Conservation (phyloP, 1,140 invertebrate species). For the Brachionus calyciflorus region DNA sequence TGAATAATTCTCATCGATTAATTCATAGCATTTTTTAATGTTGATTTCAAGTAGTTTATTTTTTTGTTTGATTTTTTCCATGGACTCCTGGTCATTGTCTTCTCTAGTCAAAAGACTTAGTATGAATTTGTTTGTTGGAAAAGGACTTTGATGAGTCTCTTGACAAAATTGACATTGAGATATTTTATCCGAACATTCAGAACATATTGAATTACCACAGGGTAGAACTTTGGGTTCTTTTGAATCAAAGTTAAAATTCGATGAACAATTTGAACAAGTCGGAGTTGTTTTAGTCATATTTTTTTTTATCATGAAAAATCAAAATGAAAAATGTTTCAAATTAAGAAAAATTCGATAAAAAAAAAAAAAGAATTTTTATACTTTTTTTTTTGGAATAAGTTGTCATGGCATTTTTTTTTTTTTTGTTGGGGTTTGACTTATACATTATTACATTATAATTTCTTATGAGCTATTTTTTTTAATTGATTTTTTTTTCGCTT, state of each 20-base stretch:
- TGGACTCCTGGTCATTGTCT: background rate
- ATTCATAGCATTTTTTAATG: background rate
- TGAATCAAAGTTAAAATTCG: background rate
- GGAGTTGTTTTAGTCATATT: constrained; percentile 37
- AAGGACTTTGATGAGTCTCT: background rate
- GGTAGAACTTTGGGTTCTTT: constrained; percentile 33
- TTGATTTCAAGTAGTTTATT: background rate
- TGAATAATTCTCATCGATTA: background rate
- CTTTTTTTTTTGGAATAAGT: no score
- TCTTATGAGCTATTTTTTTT: no score
- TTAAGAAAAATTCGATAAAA: no score
- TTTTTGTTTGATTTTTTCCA: background rate
- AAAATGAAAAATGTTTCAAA: background rate
- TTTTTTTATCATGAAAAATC: background rate
- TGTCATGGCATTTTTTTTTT: no score
- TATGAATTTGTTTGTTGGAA: constrained; percentile 5
- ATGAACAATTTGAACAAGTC: constrained; percentile 20
- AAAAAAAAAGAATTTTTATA: no score
- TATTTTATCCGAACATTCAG: background rate
- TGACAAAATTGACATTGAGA: constrained; percentile 15
- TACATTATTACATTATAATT: no score
- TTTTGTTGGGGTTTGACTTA: no score
- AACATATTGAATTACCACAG: constrained; percentile 34
- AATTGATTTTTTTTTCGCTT: no score
- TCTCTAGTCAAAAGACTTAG: background rate